Conservation (phyloP, 2,113 vertebrate species). For the Nothocercus nigrocapillus region DNA sequence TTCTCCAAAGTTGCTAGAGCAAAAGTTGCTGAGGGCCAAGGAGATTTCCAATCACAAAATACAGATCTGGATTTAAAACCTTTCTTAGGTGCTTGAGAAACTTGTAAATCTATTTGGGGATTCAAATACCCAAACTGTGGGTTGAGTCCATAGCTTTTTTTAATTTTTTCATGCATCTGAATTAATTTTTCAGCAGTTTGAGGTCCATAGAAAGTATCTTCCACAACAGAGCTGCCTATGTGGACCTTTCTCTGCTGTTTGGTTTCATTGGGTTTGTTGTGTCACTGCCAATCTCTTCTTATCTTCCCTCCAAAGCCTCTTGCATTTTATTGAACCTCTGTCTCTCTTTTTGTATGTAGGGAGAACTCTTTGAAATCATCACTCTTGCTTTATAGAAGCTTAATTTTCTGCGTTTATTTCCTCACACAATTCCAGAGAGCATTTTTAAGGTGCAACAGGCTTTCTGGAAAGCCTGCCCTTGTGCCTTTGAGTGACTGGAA, state of each 20-base stretch:
- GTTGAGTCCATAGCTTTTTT: neutral
- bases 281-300: neutral
- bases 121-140: neutral
- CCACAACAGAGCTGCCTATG: fast-evolving
- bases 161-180: neutral
- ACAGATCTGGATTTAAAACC: neutral
- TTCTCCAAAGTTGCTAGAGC: neutral
- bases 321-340: neutral
- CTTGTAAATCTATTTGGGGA: neutral
- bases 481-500: constrained; percentile 32
- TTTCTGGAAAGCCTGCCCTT: constrained; percentile 4
- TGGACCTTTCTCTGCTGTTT: neutral
- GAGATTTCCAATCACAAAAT: neutral
- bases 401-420: neutral
- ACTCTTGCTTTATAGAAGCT: neutral
- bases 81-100: neutral
- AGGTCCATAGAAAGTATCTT: neutral
- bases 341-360: neutral
- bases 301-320: neutral
- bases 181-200: neutral
- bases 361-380: neutral
- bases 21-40: neutral
- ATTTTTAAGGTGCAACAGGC: neutral
- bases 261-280: neutral
- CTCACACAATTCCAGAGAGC: neutral